A percentile compares a stretch with the other conserved stretches of the same genome.
phyloP scores from a whole-genome alignment of 2,888 invertebrate species.

The Liposcelis brunnea region DNA sequence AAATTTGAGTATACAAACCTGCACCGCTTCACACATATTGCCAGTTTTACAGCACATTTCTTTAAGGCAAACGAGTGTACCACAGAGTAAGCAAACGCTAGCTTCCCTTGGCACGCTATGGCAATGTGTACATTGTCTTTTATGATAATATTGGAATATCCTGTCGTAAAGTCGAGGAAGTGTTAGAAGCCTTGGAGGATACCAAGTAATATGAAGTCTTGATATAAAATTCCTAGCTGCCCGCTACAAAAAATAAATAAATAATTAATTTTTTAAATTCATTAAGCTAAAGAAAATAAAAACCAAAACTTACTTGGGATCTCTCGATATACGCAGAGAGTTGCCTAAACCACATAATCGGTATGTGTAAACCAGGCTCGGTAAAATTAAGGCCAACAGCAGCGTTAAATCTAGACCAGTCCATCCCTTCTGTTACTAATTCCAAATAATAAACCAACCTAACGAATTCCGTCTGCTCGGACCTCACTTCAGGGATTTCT shows the following conservation, averaged over 20 bases:
- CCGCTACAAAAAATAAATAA: slow-evolving; percentile 23
- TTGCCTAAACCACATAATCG: slow-evolving; percentile 51
- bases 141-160: slow-evolving; percentile 82
- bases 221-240: slow-evolving; percentile 50
- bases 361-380: slow-evolving; percentile 25
- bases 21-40: slow-evolving; percentile 72
- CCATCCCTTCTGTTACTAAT: slow-evolving; percentile 47
- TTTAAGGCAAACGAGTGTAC: slow-evolving; percentile 79
- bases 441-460: slow-evolving; percentile 62
- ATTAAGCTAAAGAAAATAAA: background rate
- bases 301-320: slow-evolving; percentile 10
- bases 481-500: slow-evolving; percentile 20
- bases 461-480: slow-evolving; percentile 45
- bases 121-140: slow-evolving; percentile 74
- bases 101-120: slow-evolving; percentile 80
- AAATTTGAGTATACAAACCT: slow-evolving; percentile 27
- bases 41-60: slow-evolving; percentile 72
- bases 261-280: too few species aligned
- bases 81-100: slow-evolving; percentile 83
- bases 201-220: slow-evolving; percentile 61
- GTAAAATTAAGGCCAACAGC: slow-evolving; percentile 40
- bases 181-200: slow-evolving; percentile 62
- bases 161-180: slow-evolving; percentile 85
- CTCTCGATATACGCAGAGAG: slow-evolving; percentile 22
- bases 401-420: slow-evolving; percentile 46